Percentiles rank a stretch among this genome's conserved stretches.
Evolutionary conservation across 2,113 vertebrate genomes (phyloP).

Genomic region (Mus spicilegus): DNA sequence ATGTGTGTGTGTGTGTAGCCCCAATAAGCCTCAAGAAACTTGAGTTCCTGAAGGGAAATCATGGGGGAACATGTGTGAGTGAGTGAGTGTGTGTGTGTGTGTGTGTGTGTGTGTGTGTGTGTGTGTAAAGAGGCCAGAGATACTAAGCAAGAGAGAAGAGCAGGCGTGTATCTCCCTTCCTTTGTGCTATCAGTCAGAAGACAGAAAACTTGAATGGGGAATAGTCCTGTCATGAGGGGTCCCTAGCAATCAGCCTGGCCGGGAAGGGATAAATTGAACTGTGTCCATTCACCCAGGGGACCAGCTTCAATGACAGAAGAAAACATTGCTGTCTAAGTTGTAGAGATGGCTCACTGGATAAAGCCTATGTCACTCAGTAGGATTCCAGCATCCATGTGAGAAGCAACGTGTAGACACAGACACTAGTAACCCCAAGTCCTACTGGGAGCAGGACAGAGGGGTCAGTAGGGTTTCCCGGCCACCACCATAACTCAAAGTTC

Average conservation of each 20-base stretch:
- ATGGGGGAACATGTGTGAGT: not conserved
- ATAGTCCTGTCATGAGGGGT: not conserved
- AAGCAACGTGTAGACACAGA: no score
- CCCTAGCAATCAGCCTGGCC: not conserved
- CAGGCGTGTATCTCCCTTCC: rapidly evolving
- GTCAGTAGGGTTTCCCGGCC: not conserved
- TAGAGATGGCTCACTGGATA: not conserved
- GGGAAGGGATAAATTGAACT: not conserved
- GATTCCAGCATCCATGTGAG: not conserved
- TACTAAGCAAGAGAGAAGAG: not conserved
- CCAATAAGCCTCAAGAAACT: not conserved
- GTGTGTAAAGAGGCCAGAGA: not conserved
- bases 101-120: no score
- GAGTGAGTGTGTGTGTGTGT: no score
- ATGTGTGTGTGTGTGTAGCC: not conserved
- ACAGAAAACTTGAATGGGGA: not conserved
- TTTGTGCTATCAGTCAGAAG: not conserved
- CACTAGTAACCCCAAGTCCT: not conserved
- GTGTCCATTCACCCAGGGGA: not conserved
- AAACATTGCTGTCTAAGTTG: not conserved
- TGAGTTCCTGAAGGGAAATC: not conserved
- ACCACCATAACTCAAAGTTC: not conserved
- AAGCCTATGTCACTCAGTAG: not conserved
- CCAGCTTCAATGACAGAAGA: not conserved
- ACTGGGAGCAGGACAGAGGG: not conserved